Evolutionary conservation across 1,140 invertebrate genomes (phyloP).

Genomic region (Eupeodes corollae): DNA sequence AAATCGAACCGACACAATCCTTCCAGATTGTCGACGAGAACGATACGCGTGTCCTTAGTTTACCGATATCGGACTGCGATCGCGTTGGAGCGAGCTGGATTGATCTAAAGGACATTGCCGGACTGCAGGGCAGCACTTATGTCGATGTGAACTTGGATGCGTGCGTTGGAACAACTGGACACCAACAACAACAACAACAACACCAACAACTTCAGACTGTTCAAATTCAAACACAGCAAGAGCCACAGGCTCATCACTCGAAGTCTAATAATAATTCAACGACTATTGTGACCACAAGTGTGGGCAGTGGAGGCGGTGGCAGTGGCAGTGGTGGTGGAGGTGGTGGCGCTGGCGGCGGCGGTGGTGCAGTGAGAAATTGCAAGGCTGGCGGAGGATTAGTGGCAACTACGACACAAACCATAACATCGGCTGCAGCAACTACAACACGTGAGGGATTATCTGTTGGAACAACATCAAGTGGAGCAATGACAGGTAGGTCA

Average conservation of each 20-base stretch:
- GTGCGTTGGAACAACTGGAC: background rate
- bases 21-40: constrained; percentile 32
- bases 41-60: constrained; percentile 27
- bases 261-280: too few species aligned
- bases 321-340: constrained; percentile 6
- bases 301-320: constrained; percentile 4
- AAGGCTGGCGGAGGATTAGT: too few species aligned
- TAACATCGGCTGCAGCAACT: constrained; percentile 2
- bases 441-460: constrained; percentile 20
- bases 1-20: constrained; percentile 31
- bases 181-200: too few species aligned
- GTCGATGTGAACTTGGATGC: constrained; percentile 31
- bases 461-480: constrained; percentile 16
- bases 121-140: constrained; percentile 25
- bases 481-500: constrained; percentile 4
- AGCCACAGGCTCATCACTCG: too few species aligned
- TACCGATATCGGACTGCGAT: constrained; percentile 27
- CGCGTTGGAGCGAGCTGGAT: constrained; percentile 34
- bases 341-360: constrained; percentile 12
- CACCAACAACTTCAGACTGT: too few species aligned
- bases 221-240: too few species aligned
- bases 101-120: constrained; percentile 32
- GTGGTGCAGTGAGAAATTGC: background rate
- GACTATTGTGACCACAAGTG: constrained; percentile 15
- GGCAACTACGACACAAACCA: too few species aligned